Percentiles rank a stretch among this genome's conserved stretches.
These are phyloP conservation scores for Willowsia nigromaculata DNA, from an alignment of 2,888 invertebrate genomes.

Conservation along the genomic window DNA sequence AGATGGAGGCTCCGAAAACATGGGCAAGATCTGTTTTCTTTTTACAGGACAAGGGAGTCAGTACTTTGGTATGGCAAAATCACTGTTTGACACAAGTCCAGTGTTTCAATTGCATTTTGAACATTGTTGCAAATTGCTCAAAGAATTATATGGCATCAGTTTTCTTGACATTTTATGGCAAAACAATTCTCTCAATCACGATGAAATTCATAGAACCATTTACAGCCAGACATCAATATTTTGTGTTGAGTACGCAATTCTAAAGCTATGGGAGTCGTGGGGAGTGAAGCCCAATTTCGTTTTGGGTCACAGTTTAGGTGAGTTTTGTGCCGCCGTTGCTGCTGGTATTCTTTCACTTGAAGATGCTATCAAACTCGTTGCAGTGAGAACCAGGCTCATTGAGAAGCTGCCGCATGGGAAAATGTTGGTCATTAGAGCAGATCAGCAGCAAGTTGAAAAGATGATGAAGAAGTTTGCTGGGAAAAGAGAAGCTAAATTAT, in stretches of 20 bases:
- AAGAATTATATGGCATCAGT: neutral
- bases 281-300: constrained; percentile 69
- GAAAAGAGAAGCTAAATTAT: neutral
- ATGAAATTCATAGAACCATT: constrained; percentile 46
- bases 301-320: constrained; percentile 72
- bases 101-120: too few relatives aligned
- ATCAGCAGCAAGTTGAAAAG: neutral
- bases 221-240: constrained; percentile 72
- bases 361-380: constrained; percentile 65
- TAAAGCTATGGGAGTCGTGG: constrained; percentile 58
- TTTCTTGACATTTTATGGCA: constrained; percentile 57
- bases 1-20: constrained; percentile 12
- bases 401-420: constrained; percentile 46
- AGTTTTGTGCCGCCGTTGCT: constrained; percentile 66
- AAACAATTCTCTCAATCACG: neutral
- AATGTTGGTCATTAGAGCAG: constrained; percentile 59
- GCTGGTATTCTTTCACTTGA: constrained; percentile 56
- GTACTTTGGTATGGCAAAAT: too few relatives aligned
- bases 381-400: constrained; percentile 61
- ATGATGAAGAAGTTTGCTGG: neutral
- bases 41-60: too few relatives aligned
- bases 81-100: too few relatives aligned
- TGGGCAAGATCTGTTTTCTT: constrained; percentile 31
- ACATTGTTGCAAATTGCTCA: constrained; percentile 38
- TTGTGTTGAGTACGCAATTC: too few relatives aligned